Evolutionary conservation across 2,888 invertebrate genomes (phyloP), one percentile per base, ranked within the genome.

Genomic region (Tetragonisca angustula): DNA sequence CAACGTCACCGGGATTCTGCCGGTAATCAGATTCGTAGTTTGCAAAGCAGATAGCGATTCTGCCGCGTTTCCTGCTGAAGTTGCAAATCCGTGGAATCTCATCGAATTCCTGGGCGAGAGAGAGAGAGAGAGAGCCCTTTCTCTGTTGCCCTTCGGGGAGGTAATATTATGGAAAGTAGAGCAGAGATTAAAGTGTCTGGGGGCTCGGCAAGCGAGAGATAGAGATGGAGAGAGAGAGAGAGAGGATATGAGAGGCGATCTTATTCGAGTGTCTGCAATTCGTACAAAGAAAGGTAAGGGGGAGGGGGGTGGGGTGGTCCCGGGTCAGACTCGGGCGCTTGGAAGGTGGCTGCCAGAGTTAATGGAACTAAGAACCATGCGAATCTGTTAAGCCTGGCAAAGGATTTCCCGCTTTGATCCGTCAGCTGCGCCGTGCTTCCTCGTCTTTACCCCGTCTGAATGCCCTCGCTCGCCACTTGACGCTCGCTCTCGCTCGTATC

Each of bases 321-420:
- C 36, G 59, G 73, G 52, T 71, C 56, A 62, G 54, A 24, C 24
- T 6, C n/a, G n/a, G 21, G 19, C 21, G 70, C 59, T 27, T 54
- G 61, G 50, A 62, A 77, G 76, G 73, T 81, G 74, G 49, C 70
- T 70, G 79, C 79, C 76, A 81, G 43, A 43, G 77, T 89, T 83
- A 81, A 84, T 86, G 86, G 86, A 85, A 88, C 83, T 85, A 82
- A 88, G 87, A 79, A 87, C 83, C 84, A 86, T 86, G 84, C 84
- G 87, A 90, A 89, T 87, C 88, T 85, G 87, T 90, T 89, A 90
- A 88, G 75, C 73, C 81, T 73, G 82, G 81, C 83, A 86, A 89
- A 91, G 85, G 88, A 88, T 86, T 76, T 69, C 43, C 9, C 75
- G 76, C 90, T 91, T 91, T 90, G 90, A 90, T 90, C 90, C 84